Conservation (phyloP, 1,140 invertebrate genomes). For the Eumeta japonica region DNA sequence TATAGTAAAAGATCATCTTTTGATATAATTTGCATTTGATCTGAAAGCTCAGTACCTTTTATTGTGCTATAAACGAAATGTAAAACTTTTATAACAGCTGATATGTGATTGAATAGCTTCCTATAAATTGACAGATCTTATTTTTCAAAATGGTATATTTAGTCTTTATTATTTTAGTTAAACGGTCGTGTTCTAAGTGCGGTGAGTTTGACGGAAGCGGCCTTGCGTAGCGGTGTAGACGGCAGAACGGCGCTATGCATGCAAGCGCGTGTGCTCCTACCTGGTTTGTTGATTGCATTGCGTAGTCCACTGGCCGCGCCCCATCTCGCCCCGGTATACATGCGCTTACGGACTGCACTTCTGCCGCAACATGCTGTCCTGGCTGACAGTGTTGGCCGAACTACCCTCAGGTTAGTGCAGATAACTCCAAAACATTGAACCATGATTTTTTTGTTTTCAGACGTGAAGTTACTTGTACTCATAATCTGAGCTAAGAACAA, state of each 20-base stretch:
- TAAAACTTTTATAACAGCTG: no score
- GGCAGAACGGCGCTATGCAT: slow-evolving; percentile 50
- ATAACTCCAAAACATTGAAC: no score
- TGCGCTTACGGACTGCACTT: slow-evolving; percentile 57
- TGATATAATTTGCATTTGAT: no score
- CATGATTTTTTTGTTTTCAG: no score
- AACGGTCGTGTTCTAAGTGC: slow-evolving; percentile 62
- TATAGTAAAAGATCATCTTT: no score
- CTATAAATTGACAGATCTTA: not conserved
- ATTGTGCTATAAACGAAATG: no score
- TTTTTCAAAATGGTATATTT: not conserved
- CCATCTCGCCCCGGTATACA: slow-evolving; percentile 62
- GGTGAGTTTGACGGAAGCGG: slow-evolving; percentile 65
- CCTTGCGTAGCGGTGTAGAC: slow-evolving; percentile 64
- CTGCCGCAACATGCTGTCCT: slow-evolving; percentile 53
- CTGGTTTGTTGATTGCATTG: slow-evolving; percentile 63
- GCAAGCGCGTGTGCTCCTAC: slow-evolving; percentile 64
- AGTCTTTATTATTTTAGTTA: slow-evolving; percentile 52
- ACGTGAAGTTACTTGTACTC: no score
- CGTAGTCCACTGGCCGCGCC: slow-evolving; percentile 71
- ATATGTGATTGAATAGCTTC: not conserved
- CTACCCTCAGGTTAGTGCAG: slow-evolving; percentile 30
- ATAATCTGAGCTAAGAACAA: no score
- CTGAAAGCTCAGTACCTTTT: no score
- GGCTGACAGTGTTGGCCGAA: slow-evolving; percentile 53